Evolutionary conservation across 2,888 invertebrate species (phyloP), one percentile per base, ranked within the genome.

Genomic region (Scaptomyza tumidula): DNA sequence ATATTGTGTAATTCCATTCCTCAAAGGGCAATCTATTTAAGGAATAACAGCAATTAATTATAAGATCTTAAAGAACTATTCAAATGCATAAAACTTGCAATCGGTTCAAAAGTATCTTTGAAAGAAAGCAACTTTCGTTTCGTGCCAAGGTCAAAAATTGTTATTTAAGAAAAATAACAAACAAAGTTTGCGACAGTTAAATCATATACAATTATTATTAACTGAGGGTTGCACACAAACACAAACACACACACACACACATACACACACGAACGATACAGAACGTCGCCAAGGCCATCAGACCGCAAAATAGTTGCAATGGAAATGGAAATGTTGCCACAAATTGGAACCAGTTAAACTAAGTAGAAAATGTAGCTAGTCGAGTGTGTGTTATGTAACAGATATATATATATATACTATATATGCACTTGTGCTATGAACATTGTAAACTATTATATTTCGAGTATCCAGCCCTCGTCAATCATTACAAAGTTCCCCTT

Each of bases 311-410:
- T 16, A 14, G 37, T n/a, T 37, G n/a, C 37, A 37, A 39, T 7
- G 14, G 49, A 13, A 48, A 33, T 31, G 27, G 27, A 27, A 63
- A 53, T 41, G 35, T 33, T 19, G 49, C 48, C 50, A 61, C 53
- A 50, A 62, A 78, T 71, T 81, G 60, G 71, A 81, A 81, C 75
- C 75, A 67, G 86, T 87, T 85, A 62, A 68, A 44, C 16, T 49
- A 16, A 16, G 16, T 41, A 16, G 7, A 3, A 41, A 41, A 41
- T 41, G 41, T 10, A 7, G 16, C 16, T 3, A 14, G 39, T 39
- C 3, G 0, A 5, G 3, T 16, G 41, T 10, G 3, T 16, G 41
- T 41, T 41, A 10, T 16, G 41, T 16, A 41, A 41, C 16, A 3
- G 41, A n/a, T 37, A 37, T 35, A 37, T 37, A 10, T 29, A 33